Evolutionary conservation across 2,888 invertebrate species (phyloP), one percentile per base, ranked within the genome.

Genomic region (Apodemia mormo): DNA sequence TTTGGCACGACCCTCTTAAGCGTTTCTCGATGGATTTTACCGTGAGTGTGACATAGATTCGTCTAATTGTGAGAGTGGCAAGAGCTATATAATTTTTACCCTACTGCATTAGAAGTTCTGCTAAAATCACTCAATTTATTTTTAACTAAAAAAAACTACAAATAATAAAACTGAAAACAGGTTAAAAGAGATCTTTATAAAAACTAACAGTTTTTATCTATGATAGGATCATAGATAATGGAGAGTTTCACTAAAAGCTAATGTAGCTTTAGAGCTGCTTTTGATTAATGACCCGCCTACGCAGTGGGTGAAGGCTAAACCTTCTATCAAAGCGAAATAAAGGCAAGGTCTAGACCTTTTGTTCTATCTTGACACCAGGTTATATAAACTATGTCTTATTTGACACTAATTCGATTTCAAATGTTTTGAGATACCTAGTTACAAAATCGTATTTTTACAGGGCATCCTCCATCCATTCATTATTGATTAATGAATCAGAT

Each of bases 251-350:
- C 80, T 83, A 80, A 82, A 81, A 85, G 87, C 85, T 85, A 86
- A 85, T 85, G 85, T 83, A 83, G 84, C 82, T 80, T 61, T 79
- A 76, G 84, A 82, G 84, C 81, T 85, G 85, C 85, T 86, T 85
- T 83, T 90, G 91, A 92, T 91, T 90, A 92, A 92, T 91, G 90
- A 86, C 83, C 83, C 80, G 85, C 80, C 83, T 80, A 86, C 85
- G 84, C 82, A 84, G 83, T 76, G 81, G 77, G 79, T 72, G 73
- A 70, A 80, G 84, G 90, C 88, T 90, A 90, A 90, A 89, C 88
- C 85, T 85, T 78, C 78, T 82, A 82, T 85, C 89, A 87, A 85
- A 87, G 83, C 81, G 80, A 82, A 79, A 78, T 76, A 76, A 52
- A 30, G 78, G 80, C 82, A 82, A 81, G 76, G 52, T 12, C 40